Base-by-base conservation (phyloP, 2,888 invertebrate genomes). In the Therioaphis trifolii region DNA sequence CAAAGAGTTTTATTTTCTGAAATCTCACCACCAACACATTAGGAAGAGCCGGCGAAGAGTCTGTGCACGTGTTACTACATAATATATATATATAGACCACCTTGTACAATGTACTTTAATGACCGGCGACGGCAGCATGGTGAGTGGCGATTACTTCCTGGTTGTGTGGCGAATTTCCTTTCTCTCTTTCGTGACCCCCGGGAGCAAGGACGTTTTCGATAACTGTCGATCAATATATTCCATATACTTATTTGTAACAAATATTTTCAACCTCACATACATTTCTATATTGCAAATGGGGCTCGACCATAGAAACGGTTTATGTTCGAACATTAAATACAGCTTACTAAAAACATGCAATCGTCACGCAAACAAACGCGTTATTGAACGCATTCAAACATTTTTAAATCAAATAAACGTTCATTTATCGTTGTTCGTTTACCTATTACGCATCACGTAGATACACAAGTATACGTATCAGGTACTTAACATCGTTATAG, bases 131-230 rank as follows among this genome's bases (percentile, higher is more conserved):
- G 14, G 18, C 46, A 27, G n/a, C 43, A 12, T 21, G 49, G 43
- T 63, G n/a, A 46, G 52, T 3, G 68, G 3, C 55, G 35, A 40
- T 21, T 14, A 80, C 80, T 80, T 80, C 80, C 80, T 79, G 79
- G 69, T 79, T 35, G 40, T 35, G 46, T 61, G 35, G 46, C 80
- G 52, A 72, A 72, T 80, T 72, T 72, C 80, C 79, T 80, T 80
- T 80, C 79, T 71, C 79, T 76, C 49, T 35, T 24, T 68, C 40
- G 21, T 72, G 74, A 82, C 74, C 82, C 80, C 82, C 74, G 66
- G 63, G 80, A n/a, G 74, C 80, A 82, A 82, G 80, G 80, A 82
- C 80, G 72, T 49, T 24, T 71, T 27, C 71, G 29, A 35, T 77
- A 77, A 66, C 27, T 46, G 46, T 27, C 71, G 69, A 69, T 43